Evolutionary conservation across 1,140 invertebrate species (phyloP).

Genomic region (Drosophila persimilis): DNA sequence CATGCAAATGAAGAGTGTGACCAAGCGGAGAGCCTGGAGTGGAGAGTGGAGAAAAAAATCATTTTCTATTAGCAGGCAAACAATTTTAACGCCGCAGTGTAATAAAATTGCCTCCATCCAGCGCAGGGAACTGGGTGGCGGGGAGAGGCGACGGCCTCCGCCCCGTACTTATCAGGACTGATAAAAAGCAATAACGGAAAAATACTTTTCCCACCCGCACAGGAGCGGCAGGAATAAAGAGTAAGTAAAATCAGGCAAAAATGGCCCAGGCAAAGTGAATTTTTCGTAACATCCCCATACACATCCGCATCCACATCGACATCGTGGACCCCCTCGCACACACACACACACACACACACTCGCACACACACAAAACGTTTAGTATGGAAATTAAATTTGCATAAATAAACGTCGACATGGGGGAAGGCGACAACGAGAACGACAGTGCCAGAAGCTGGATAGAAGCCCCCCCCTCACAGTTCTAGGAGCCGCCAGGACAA

Average conservation of each 20-base stretch:
- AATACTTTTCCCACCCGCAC: conserved; percentile 61
- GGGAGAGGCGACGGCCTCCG: conserved; percentile 19
- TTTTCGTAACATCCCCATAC: conserved; percentile 43
- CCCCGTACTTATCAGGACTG: conserved; percentile 69
- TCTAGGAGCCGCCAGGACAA: conserved; percentile 50
- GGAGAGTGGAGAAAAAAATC: conserved; percentile 40
- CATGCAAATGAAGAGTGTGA: conserved; percentile 71
- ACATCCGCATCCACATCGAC: conserved; percentile 8
- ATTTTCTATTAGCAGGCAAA: conserved; percentile 79
- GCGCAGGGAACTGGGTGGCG: background rate
- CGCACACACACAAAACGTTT: conserved; percentile 59
- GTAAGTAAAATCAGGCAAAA: conserved; percentile 73
- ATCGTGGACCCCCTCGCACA: conserved; percentile 5
- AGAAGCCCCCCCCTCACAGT: conserved; percentile 10
- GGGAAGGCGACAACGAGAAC: conserved; percentile 69
- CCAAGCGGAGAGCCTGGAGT: conserved; percentile 13
- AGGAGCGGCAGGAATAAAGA: conserved; percentile 49
- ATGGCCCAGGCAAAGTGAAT: conserved; percentile 73
- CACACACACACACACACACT: conserved; percentile 18
- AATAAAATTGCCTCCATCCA: conserved; percentile 65
- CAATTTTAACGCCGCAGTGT: conserved; percentile 73
- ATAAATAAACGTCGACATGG: conserved; percentile 81
- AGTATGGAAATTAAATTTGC: conserved; percentile 81
- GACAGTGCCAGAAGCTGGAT: conserved; percentile 37
- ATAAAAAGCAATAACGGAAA: conserved; percentile 77